Evolutionary conservation across 1,140 invertebrate genomes (phyloP).

Genomic region (Potamilus streckersoni): DNA sequence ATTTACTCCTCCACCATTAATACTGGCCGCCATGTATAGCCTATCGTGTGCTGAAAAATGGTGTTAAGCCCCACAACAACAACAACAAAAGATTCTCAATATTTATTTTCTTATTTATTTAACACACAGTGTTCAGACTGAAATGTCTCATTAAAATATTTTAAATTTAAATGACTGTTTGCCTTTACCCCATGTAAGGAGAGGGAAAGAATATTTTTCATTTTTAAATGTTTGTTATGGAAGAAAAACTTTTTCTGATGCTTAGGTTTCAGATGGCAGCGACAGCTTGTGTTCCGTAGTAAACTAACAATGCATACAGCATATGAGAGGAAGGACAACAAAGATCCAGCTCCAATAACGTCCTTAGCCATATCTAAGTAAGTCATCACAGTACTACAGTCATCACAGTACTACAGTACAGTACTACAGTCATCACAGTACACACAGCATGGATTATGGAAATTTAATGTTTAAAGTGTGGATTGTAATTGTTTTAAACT

Average conservation of each 20-base stretch:
- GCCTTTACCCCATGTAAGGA: background rate
- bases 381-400: conserved; percentile 42
- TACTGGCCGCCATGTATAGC: no score
- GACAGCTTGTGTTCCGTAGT: conserved; percentile 92
- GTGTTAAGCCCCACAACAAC: no score
- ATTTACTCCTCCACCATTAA: no score
- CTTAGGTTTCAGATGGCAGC: conserved; percentile 87
- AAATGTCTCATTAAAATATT: background rate
- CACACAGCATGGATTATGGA: no score
- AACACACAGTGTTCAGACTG: background rate
- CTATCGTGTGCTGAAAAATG: no score
- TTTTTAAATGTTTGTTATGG: background rate
- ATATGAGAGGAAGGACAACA: conserved; percentile 96
- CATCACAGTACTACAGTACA: background rate
- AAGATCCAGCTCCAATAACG: conserved; percentile 95
- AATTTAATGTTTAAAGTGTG: no score
- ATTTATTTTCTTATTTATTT: background rate
- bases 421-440: no score
- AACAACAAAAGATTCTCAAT: no score
- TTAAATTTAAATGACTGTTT: background rate
- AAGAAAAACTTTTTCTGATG: conserved; percentile 1
- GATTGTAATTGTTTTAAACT: no score
- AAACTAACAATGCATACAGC: conserved; percentile 99
- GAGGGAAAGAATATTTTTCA: background rate
- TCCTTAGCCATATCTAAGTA: conserved; percentile 89